phyloP scores from a whole-genome alignment of 2,888 invertebrate species.

The Hypercompe scribonia region DNA sequence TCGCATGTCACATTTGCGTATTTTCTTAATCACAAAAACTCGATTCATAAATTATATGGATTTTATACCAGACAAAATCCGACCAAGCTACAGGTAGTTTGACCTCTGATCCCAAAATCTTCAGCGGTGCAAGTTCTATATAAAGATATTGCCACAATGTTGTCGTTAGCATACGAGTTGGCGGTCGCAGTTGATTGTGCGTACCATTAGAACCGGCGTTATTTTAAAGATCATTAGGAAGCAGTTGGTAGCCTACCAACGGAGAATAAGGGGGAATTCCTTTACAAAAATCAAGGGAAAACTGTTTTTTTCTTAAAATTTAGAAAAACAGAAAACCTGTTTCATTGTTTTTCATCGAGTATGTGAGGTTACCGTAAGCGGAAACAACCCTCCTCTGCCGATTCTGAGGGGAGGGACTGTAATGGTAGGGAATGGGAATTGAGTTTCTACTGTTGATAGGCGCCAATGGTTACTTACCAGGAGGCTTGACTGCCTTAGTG shows the following conservation, averaged over 20 bases:
- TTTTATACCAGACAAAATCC: background rate
- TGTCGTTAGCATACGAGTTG: conserved; percentile 2
- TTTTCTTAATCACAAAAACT: too few relatives aligned
- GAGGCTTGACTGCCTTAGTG: too few relatives aligned
- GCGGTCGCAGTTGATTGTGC: conserved; percentile 1
- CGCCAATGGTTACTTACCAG: too few relatives aligned
- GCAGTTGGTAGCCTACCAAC: conserved; percentile 13
- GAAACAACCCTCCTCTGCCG: too few relatives aligned
- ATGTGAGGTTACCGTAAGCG: too few relatives aligned
- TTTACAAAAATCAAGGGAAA: background rate
- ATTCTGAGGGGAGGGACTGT: too few relatives aligned
- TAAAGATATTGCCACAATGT: background rate
- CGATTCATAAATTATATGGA: too few relatives aligned
- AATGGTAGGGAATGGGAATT: too few relatives aligned
- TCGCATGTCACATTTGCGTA: too few relatives aligned
- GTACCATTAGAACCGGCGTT: conserved; percentile 1
- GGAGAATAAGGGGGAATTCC: conserved; percentile 8
- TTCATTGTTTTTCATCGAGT: too few relatives aligned
- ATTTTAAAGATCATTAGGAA: conserved; percentile 19
- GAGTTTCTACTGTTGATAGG: too few relatives aligned
- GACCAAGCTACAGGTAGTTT: background rate
- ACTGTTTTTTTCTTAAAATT: background rate
- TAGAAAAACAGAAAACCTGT: too few relatives aligned
- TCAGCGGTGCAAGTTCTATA: background rate
- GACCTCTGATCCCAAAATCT: background rate